Evolutionary conservation across 92 coral and sea anemone species (phyloP).

Genomic region (Galaxea fascicularis): DNA sequence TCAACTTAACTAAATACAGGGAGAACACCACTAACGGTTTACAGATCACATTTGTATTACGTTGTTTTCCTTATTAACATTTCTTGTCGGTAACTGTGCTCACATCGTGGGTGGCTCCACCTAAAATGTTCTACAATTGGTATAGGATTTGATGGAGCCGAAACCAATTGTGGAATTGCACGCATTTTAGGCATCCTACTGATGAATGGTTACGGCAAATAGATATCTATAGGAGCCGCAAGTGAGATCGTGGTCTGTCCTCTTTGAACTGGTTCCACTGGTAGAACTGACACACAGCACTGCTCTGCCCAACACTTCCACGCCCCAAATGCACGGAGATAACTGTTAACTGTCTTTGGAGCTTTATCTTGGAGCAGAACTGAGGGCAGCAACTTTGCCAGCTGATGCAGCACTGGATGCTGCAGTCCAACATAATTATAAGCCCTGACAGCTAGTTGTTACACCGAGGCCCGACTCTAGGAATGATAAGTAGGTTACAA

Average conservation of each 20-base stretch:
- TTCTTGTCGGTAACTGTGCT: no score
- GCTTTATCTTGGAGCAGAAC: slow-evolving; percentile 57
- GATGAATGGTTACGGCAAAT: no score
- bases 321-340: slow-evolving; percentile 49
- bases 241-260: no score
- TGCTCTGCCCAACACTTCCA: slow-evolving; percentile 66
- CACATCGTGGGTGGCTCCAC: no score
- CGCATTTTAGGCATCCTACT: no score
- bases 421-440: slow-evolving; percentile 8
- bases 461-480: neutral
- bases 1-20: slow-evolving; percentile 60
- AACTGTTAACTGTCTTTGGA: slow-evolving; percentile 66
- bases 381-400: slow-evolving; percentile 41
- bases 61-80: no score
- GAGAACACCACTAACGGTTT: slow-evolving; percentile 48
- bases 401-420: slow-evolving; percentile 39
- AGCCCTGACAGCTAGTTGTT: slow-evolving; percentile 4
- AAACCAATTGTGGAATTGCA: no score
- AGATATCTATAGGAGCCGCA: no score
- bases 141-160: no score
- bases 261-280: no score
- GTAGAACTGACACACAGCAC: slow-evolving; percentile 33
- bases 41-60: no score
- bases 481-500: neutral
- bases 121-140: no score